Conservation (phyloP, 1,140 invertebrate species). For the Sweltsa coloradensis region DNA sequence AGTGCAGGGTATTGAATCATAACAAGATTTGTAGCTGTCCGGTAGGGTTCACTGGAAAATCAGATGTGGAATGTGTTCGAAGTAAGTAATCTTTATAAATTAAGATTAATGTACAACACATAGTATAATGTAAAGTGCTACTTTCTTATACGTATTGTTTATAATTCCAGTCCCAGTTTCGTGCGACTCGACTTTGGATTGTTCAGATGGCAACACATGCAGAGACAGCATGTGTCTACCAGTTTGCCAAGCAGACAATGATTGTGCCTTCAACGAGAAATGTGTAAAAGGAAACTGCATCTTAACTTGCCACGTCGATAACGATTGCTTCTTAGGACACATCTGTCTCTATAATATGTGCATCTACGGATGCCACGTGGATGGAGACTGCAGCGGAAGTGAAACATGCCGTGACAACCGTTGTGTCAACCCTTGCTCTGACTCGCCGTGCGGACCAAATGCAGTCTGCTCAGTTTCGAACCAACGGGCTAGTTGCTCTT, state of each 20-base stretch:
- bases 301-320: slow-evolving; percentile 75
- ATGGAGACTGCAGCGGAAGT: slow-evolving; percentile 73
- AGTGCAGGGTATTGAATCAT: slow-evolving; percentile 63
- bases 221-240: slow-evolving; percentile 66
- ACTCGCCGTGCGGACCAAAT: slow-evolving; percentile 71
- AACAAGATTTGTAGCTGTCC: slow-evolving; percentile 70
- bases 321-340: slow-evolving; percentile 83
- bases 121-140: slow-evolving; percentile 3
- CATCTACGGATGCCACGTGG: slow-evolving; percentile 69
- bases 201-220: slow-evolving; percentile 53
- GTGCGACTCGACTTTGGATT: slow-evolving; percentile 56
- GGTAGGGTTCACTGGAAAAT: slow-evolving; percentile 73
- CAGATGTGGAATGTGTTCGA: slow-evolving; percentile 71
- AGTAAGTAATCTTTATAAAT: slow-evolving; percentile 43
- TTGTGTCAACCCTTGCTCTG: slow-evolving; percentile 65
- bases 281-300: slow-evolving; percentile 70
- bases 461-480: slow-evolving; percentile 67
- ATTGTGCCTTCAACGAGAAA: slow-evolving; percentile 85
- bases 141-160: not conserved
- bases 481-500: slow-evolving; percentile 70
- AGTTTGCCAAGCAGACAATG: slow-evolving; percentile 57
- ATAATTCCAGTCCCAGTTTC: slow-evolving; percentile 54
- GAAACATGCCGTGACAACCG: slow-evolving; percentile 68
- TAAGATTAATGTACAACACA: slow-evolving; percentile 1
- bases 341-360: slow-evolving; percentile 77